Conservation (phyloP, 2,113 vertebrate species). For the Lagenorhynchus albirostris region DNA sequence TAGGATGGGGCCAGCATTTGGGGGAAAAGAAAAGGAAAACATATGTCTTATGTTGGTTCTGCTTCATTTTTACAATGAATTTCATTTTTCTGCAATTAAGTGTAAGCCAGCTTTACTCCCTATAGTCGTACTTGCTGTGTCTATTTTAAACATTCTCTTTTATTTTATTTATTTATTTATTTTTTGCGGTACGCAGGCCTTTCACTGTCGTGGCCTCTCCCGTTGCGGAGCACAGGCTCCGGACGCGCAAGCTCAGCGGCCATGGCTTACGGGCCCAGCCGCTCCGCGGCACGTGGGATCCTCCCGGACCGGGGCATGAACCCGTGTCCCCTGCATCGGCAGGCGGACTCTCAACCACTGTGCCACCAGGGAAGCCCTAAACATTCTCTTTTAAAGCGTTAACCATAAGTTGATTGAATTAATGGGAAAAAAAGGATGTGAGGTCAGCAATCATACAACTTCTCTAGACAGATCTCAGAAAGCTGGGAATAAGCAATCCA, state of each 20-base stretch:
- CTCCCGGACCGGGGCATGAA: too few species aligned
- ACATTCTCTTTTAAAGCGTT: neutral
- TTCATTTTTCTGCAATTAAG: neutral
- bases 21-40: neutral
- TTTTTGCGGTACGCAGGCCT: too few species aligned
- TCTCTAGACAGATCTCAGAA: neutral
- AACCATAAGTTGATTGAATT: neutral
- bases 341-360: too few species aligned
- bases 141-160: slow-evolving; percentile 14
- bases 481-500: neutral
- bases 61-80: neutral
- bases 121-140: neutral
- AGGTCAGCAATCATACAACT: neutral
- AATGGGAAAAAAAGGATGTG: neutral
- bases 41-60: neutral
- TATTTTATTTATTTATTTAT: too few species aligned
- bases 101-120: neutral
- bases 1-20: neutral
- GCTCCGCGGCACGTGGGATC: too few species aligned
- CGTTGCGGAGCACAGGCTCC: too few species aligned
- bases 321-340: too few species aligned
- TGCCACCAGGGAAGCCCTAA: neutral
- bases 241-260: too few species aligned
- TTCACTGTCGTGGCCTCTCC: too few species aligned
- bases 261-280: too few species aligned